Base-by-base conservation (phyloP, 2,113 vertebrate genomes). In the Equus quagga region DNA sequence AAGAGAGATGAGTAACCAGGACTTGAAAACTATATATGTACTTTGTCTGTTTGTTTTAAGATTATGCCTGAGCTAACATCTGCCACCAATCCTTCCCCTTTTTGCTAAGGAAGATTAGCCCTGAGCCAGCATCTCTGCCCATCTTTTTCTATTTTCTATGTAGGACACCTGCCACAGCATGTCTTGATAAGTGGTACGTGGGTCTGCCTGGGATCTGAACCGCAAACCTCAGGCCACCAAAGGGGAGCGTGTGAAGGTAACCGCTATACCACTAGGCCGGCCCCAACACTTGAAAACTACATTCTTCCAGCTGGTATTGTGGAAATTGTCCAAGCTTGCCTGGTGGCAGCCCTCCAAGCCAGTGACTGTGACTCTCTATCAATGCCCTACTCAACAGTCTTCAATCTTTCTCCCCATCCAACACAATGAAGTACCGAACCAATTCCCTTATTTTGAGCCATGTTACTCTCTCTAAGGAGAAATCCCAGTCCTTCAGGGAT, bases 361-460 rank as follows among this genome's bases (percentile, higher is more conserved):
- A 51, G 6, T 0, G 0, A 26, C 3, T 8, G 2, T 69, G 33
- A 64, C 72, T 44, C 18, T 33, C 8, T 51, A 14, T 31, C 58
- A 11, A 28, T 13, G 14, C 17, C 5, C 36, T 54, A 12, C 15
- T 46, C 17, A 31, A 36, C 8, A 44, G 10, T 80, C 28, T 56
- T 75, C 11, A n/a, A n/a, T 49, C 12, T 54, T 72, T 44, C 3
- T 12, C 58, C 26, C 12, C 51, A 49, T 21, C 46, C 10, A 17
- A 24, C 64, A 75, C 11, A 46, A 6, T 9, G 4, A 18, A 41
- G 9, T 21, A 36, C 64, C n/a, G 23, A 62, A 2, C 8, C 8
- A 62, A 5, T 41, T 26, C 2, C 26, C 70, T 2, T 46, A 28
- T 54, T 58, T 8, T 58, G 28, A 64, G 24, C 21, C 33, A 15